Percentiles rank a stretch among this genome's conserved stretches.
Evolutionary conservation across 2,113 vertebrate genomes (phyloP).

Genomic region (Burhinus bistriatus): DNA sequence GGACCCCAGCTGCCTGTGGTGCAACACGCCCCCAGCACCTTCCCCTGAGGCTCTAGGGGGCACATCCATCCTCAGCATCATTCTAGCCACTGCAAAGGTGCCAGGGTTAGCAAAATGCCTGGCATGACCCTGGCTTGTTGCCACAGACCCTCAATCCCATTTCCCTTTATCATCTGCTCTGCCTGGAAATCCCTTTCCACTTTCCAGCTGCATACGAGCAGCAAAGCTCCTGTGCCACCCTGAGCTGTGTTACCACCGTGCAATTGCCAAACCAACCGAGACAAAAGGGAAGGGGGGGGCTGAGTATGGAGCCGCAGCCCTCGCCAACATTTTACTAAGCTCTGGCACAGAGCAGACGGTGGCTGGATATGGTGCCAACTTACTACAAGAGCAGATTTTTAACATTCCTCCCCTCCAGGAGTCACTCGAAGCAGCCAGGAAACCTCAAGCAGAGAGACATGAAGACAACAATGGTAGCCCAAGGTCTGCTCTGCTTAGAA

Average conservation of each 20-base stretch:
- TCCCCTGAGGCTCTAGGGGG: not conserved
- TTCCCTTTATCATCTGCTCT: not conserved
- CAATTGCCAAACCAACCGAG: conserved; percentile 50
- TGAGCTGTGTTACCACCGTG: conserved; percentile 5
- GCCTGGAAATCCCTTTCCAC: conserved; percentile 29
- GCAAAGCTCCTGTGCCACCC: conserved; percentile 36
- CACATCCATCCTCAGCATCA: not conserved
- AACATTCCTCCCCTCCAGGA: conserved; percentile 70
- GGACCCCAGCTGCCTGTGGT: not conserved
- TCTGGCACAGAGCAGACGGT: conserved; percentile 64
- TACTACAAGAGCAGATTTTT: conserved; percentile 67
- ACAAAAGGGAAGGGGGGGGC: conserved; percentile 49
- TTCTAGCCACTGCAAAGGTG: not conserved
- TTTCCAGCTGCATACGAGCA: conserved; percentile 27
- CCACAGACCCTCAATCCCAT: not conserved
- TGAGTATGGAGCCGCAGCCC: not conserved
- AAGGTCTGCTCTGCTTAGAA: not conserved
- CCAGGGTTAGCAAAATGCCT: not conserved
- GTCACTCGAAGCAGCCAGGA: conserved; percentile 56
- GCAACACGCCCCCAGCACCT: not conserved
- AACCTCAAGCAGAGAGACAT: conserved; percentile 22
- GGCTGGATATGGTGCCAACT: conserved; percentile 73
- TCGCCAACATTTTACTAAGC: conserved; percentile 68
- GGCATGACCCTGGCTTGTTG: not conserved
- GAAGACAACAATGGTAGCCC: not conserved